Evolutionary conservation across 2,888 invertebrate species (phyloP).

Genomic region (Drosophila buzzatii): DNA sequence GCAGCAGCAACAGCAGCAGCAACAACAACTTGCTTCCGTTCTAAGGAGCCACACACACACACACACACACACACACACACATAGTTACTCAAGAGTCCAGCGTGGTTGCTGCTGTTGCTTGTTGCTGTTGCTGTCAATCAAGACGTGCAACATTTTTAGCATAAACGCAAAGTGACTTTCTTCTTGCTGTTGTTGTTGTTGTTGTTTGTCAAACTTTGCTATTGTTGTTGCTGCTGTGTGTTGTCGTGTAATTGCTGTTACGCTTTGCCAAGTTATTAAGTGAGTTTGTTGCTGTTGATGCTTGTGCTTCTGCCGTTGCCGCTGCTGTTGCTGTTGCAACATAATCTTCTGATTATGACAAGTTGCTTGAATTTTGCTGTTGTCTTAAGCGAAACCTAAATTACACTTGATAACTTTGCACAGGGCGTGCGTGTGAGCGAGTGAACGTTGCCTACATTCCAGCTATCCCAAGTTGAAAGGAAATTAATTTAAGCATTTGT

Average conservation of each 20-base stretch:
- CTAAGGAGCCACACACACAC: constrained; percentile 14
- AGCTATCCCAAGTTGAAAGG: constrained; percentile 30
- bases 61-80: constrained; percentile 22
- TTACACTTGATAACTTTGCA: constrained; percentile 55
- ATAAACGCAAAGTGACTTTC: constrained; percentile 53
- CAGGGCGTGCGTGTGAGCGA: neutral
- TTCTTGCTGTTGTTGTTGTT: constrained; percentile 34
- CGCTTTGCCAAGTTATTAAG: constrained; percentile 73
- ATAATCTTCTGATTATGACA: constrained; percentile 74
- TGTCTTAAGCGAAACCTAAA: constrained; percentile 50
- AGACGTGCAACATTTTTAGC: constrained; percentile 69
- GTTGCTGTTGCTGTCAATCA: constrained; percentile 68
- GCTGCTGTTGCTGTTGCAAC: constrained; percentile 56
- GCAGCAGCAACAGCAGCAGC: too few species aligned
- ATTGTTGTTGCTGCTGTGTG: constrained; percentile 21
- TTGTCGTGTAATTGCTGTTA: constrained; percentile 67
- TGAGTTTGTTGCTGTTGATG: constrained; percentile 56
- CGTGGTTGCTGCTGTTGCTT: constrained; percentile 33
- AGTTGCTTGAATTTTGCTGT: constrained; percentile 49
- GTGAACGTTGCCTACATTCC: constrained; percentile 44
- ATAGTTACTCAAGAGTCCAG: constrained; percentile 14
- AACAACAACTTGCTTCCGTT: constrained; percentile 32
- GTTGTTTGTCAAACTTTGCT: constrained; percentile 45
- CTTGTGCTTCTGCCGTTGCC: constrained; percentile 9
- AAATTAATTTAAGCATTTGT: constrained; percentile 63